A percentile compares a stretch with the other conserved stretches of the same genome.
Conservation (phyloP, 1,140 invertebrate genomes). For the Eurosta solidaginis region DNA sequence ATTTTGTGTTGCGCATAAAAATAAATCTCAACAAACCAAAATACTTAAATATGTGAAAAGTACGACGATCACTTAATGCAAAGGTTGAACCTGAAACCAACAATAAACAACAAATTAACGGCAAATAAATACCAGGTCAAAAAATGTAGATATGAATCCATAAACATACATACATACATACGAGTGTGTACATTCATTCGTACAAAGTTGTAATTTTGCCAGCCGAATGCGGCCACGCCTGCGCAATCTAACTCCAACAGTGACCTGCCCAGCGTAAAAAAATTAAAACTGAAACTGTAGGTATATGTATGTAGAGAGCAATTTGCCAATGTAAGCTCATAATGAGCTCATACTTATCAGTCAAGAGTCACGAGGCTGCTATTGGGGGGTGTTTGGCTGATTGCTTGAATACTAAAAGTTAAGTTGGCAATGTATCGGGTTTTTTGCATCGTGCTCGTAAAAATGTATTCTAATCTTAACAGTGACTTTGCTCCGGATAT, state of each 20-base stretch:
- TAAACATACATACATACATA: background rate
- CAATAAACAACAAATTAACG: slow-evolving; percentile 28
- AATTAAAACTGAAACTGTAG: background rate
- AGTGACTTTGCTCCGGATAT: background rate
- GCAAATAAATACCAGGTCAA: slow-evolving; percentile 18
- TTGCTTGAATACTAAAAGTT: background rate
- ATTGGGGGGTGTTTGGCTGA: background rate
- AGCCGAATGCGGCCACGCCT: background rate
- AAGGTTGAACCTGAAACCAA: slow-evolving; percentile 23
- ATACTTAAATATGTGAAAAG: background rate
- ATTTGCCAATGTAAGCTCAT: background rate
- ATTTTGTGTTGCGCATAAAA: background rate
- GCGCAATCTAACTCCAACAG: background rate
- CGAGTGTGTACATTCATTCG: background rate
- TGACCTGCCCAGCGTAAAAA: background rate
- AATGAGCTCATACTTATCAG: background rate
- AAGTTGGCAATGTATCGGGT: background rate
- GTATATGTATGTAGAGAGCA: background rate
- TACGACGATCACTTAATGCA: background rate
- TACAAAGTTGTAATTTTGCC: slow-evolving; percentile 10
- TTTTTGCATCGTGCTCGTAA: background rate
- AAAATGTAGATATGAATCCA: too few species aligned
- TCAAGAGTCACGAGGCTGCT: background rate
- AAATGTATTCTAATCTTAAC: background rate
- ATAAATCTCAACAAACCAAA: background rate